phyloP scores from a whole-genome alignment of 2,888 invertebrate genomes.

The Prosopocoilus inquinatus region DNA sequence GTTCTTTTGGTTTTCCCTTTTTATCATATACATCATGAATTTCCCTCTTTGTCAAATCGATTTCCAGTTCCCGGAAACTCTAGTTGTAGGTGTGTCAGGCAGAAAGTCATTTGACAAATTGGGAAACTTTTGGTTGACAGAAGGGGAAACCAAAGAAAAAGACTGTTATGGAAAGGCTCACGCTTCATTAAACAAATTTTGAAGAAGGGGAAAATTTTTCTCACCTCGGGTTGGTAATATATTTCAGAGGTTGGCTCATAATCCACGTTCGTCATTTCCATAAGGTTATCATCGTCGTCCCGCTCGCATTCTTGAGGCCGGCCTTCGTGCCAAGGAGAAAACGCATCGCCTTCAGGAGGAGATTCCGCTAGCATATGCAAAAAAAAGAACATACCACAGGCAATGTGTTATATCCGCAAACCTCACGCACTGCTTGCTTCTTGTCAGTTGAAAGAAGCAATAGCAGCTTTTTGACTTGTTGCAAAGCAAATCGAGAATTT shows the following conservation, averaged over 20 bases:
- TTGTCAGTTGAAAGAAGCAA: neutral
- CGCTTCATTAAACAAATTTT: too few species aligned
- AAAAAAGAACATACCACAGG: conserved; percentile 35
- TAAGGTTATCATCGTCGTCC: conserved; percentile 15
- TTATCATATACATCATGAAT: too few species aligned
- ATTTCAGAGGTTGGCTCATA: conserved; percentile 22
- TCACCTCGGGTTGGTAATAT: conserved; percentile 37
- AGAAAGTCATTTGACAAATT: too few species aligned
- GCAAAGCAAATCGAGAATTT: conserved; percentile 7
- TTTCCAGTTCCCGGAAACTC: too few species aligned
- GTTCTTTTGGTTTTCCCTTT: too few species aligned
- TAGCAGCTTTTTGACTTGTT: neutral
- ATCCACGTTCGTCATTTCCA: conserved; percentile 12
- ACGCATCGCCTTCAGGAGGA: conserved; percentile 25
- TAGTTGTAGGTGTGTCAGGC: too few species aligned
- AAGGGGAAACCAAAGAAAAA: too few species aligned
- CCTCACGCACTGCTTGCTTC: conserved; percentile 11
- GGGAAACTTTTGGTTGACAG: too few species aligned
- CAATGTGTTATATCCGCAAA: conserved; percentile 36
- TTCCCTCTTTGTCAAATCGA: too few species aligned
- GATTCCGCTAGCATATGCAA: conserved; percentile 36
- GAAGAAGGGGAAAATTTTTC: neutral
- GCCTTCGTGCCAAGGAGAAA: conserved; percentile 27
- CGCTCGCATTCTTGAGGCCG: conserved; percentile 15
- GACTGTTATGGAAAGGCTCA: too few species aligned